Percentiles rank a stretch among this genome's conserved stretches.
Evolutionary conservation across 2,113 vertebrate species (phyloP).

Genomic region (Solea senegalensis): DNA sequence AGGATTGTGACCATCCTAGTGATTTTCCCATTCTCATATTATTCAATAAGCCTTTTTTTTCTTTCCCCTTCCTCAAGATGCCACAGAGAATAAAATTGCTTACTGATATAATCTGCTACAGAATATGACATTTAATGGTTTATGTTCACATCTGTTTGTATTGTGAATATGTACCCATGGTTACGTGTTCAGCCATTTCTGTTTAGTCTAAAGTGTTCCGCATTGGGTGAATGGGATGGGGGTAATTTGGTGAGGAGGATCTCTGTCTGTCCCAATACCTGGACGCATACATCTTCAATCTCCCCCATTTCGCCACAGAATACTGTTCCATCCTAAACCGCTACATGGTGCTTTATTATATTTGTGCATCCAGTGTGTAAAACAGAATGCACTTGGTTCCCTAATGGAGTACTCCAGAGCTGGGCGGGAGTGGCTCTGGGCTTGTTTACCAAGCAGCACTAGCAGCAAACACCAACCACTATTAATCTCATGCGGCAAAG

Average conservation of each 20-base stretch:
- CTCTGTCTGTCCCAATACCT: slow-evolving; percentile 74
- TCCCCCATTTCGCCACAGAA: slow-evolving; percentile 66
- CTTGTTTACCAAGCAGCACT: slow-evolving; percentile 59
- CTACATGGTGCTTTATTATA: slow-evolving; percentile 74
- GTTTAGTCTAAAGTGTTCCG: slow-evolving; percentile 57
- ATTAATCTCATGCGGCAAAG: slow-evolving; percentile 51
- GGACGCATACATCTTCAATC: slow-evolving; percentile 76
- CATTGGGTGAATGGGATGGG: slow-evolving; percentile 34
- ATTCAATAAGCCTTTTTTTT: slow-evolving; percentile 59
- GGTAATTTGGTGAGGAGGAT: slow-evolving; percentile 68
- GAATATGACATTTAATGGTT: slow-evolving; percentile 62
- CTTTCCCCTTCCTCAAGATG: slow-evolving; percentile 49
- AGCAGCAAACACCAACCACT: slow-evolving; percentile 33
- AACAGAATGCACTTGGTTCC: slow-evolving; percentile 64
- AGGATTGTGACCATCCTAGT: slow-evolving; percentile 15
- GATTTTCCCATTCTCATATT: slow-evolving; percentile 51
- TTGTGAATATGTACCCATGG: slow-evolving; percentile 11
- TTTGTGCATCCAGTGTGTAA: slow-evolving; percentile 78
- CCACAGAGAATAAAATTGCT: slow-evolving; percentile 61
- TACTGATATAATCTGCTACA: slow-evolving; percentile 61
- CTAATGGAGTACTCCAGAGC: slow-evolving; percentile 72
- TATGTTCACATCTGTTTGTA: slow-evolving; percentile 45
- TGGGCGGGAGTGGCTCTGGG: slow-evolving; percentile 50
- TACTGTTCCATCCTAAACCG: slow-evolving; percentile 54
- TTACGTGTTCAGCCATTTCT: slow-evolving; percentile 31